These are phyloP conservation scores for Meriones psammophilus DNA, from an alignment of 2,797 vertebrate species.

Conservation along the genomic window DNA sequence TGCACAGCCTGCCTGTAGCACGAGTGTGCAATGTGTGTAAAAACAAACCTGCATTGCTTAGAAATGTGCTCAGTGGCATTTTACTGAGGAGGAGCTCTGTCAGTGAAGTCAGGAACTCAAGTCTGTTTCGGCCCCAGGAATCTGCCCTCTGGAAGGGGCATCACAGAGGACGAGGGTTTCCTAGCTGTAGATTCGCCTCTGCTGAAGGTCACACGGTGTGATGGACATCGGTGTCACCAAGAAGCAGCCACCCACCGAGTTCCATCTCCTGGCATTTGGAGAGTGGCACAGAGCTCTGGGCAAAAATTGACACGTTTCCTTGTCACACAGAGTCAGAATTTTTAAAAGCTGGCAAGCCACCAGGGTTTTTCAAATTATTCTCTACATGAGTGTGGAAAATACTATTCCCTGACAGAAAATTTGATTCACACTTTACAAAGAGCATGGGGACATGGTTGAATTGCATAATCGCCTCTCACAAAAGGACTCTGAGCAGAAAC, in stretches of 20 bases:
- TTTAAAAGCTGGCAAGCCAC: slow-evolving; percentile 62
- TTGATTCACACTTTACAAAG: slow-evolving; percentile 78
- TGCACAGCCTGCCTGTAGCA: not conserved
- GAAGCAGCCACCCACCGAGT: slow-evolving; percentile 39
- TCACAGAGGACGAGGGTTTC: not conserved
- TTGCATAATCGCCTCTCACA: slow-evolving; percentile 69
- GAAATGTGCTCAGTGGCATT: not conserved
- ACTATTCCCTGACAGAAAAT: slow-evolving; percentile 75
- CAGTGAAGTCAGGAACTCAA: not conserved
- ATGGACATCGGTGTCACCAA: not conserved
- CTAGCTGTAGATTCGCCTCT: not conserved
- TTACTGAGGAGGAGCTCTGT: not conserved
- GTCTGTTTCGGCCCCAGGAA: not conserved
- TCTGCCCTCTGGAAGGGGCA: not conserved
- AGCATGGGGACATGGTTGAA: slow-evolving; percentile 57
- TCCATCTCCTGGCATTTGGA: slow-evolving; percentile 26
- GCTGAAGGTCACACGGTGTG: not conserved
- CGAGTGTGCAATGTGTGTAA: not conserved
- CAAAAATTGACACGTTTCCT: slow-evolving; percentile 57
- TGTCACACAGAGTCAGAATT: slow-evolving; percentile 67
- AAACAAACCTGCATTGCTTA: not conserved
- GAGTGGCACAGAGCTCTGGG: slow-evolving; percentile 18
- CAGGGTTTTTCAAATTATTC: slow-evolving; percentile 72
- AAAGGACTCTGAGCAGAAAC: slow-evolving; percentile 63
- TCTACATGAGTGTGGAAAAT: slow-evolving; percentile 69